These are phyloP conservation scores for Geopemphigus sp. DNA, from an alignment of 1,140 invertebrate species.

Conservation along the genomic window DNA sequence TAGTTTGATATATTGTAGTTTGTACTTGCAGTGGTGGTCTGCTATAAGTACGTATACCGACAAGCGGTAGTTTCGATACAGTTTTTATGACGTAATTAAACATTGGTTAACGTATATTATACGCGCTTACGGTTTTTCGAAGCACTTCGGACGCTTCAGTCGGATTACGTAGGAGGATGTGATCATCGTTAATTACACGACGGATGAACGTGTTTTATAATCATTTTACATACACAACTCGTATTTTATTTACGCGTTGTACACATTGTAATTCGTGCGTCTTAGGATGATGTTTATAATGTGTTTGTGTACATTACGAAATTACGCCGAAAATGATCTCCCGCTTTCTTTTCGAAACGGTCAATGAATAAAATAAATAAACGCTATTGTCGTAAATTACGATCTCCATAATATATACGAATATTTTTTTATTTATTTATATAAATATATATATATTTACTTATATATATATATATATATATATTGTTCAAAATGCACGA, in stretches of 20 bases:
- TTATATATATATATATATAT: not conserved
- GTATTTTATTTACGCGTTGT: conserved; percentile 8
- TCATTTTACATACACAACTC: conserved; percentile 9
- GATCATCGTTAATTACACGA: not conserved
- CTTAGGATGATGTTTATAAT: conserved; percentile 19
- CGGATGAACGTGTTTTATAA: not conserved
- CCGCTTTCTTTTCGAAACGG: conserved; percentile 4
- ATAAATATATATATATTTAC: not conserved
- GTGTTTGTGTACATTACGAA: not conserved
- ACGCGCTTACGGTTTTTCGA: not conserved
- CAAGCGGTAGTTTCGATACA: not conserved
- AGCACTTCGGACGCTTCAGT: not conserved
- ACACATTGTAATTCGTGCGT: conserved; percentile 5
- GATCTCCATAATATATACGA: too few species aligned
- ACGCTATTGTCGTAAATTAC: not conserved
- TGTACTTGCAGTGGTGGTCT: not conserved
- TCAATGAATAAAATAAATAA: conserved; percentile 1
- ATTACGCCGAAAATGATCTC: not conserved
- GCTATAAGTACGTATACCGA: too few species aligned
- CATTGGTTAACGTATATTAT: not conserved
- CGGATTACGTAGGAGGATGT: not conserved
- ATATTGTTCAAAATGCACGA: not conserved
- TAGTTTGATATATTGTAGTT: not conserved
- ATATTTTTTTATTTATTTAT: not conserved
- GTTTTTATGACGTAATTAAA: not conserved